These are phyloP conservation scores for Seira musarum DNA, from an alignment of 2,888 invertebrate genomes.

Conservation along the genomic window DNA sequence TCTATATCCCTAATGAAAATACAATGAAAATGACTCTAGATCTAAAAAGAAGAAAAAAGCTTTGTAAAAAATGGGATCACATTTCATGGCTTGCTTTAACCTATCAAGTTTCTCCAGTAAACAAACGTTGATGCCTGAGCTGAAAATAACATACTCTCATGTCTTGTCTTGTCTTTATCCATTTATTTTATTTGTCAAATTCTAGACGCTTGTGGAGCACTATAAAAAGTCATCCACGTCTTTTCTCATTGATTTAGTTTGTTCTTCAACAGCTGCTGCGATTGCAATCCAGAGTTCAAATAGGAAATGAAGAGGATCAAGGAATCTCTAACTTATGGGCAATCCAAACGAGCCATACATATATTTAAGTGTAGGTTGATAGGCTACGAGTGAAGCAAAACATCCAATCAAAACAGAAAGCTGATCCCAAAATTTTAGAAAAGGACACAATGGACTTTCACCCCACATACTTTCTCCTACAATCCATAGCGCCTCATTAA, in stretches of 20 bases:
- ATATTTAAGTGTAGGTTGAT: too few relatives aligned
- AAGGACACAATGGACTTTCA: too few relatives aligned
- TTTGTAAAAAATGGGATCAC: slow-evolving; percentile 7
- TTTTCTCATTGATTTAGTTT: neutral
- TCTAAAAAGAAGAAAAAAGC: neutral
- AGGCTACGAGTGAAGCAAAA: too few relatives aligned
- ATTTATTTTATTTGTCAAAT: neutral
- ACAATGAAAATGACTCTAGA: neutral
- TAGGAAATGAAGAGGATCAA: too few relatives aligned
- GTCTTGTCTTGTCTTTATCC: neutral
- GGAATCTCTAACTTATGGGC: too few relatives aligned
- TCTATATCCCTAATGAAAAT: neutral
- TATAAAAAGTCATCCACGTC: neutral
- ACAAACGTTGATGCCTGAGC: neutral
- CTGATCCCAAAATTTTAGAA: too few relatives aligned
- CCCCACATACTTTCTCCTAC: too few relatives aligned
- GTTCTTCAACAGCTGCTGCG: neutral
- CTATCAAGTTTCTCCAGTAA: slow-evolving; percentile 10
- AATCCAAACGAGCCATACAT: too few relatives aligned
- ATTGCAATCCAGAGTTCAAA: too few relatives aligned
- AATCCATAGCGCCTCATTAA: too few relatives aligned
- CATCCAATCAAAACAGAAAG: too few relatives aligned
- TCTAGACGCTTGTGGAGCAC: neutral
- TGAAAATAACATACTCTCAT: neutral
- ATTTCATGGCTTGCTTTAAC: neutral